These are phyloP conservation scores for Xyliphius kryptos DNA, from an alignment of 2,113 vertebrate genomes.

Conservation along the genomic window DNA sequence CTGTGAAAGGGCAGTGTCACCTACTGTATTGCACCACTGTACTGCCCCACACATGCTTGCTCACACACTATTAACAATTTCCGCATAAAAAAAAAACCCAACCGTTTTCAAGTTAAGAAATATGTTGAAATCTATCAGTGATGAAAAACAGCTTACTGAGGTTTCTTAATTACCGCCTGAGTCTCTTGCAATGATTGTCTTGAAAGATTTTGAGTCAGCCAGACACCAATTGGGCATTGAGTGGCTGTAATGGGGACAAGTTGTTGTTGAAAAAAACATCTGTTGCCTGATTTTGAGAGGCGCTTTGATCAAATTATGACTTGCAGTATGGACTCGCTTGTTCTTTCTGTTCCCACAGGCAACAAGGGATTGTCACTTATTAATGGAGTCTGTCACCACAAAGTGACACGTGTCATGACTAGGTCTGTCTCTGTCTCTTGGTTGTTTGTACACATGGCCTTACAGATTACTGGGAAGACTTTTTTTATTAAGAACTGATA, in stretches of 20 bases:
- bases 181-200: constrained; percentile 43
- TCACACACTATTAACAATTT: no score
- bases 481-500: constrained; percentile 81
- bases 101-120: constrained; percentile 52
- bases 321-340: no score
- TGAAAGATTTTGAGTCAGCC: constrained; percentile 50
- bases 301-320: constrained; percentile 44
- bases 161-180: constrained; percentile 56
- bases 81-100: no score
- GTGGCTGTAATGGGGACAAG: constrained; percentile 65
- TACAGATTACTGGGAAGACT: constrained; percentile 63
- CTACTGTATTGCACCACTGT: no score
- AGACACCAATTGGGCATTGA: constrained; percentile 50
- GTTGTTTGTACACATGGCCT: constrained; percentile 78
- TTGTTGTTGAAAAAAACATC: constrained; percentile 56
- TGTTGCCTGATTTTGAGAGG: constrained; percentile 58
- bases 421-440: constrained; percentile 77
- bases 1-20: no score
- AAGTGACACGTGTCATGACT: constrained; percentile 93
- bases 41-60: no score
- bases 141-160: constrained; percentile 52
- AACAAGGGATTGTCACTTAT: constrained; percentile 75
- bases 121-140: constrained; percentile 63
- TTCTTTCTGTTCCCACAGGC: constrained; percentile 61
- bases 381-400: constrained; percentile 79